Conservation (phyloP, 1,140 invertebrate species). For the Ostrea denselamellosa region DNA sequence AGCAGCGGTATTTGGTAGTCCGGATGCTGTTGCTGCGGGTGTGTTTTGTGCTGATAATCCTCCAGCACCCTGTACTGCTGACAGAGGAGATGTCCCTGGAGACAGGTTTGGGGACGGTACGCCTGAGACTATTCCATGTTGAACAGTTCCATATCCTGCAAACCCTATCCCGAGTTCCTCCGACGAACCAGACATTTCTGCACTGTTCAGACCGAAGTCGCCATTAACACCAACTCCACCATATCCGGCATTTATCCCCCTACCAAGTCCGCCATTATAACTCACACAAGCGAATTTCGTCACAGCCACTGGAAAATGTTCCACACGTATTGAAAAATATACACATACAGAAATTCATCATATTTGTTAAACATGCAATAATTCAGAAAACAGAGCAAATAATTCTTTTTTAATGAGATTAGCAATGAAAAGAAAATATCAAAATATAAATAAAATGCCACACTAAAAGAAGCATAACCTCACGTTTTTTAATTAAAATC, state of each 20-base stretch:
- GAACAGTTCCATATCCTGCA: not conserved
- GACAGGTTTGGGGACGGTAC: not conserved
- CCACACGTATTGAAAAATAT: not conserved
- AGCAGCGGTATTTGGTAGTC: not conserved
- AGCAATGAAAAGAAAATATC: not conserved
- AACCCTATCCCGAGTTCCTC: slow-evolving; percentile 3
- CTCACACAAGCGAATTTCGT: slow-evolving; percentile 45
- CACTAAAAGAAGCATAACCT: too few species aligned
- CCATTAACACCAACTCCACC: not conserved
- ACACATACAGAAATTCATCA: not conserved
- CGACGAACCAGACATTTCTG: not conserved
- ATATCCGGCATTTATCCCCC: not conserved
- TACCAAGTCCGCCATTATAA: not conserved
- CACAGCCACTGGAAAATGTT: slow-evolving; percentile 28
- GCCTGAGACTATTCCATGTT: not conserved
- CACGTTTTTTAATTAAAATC: too few species aligned
- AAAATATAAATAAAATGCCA: not conserved
- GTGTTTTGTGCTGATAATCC: not conserved
- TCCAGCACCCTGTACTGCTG: not conserved
- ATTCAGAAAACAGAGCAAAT: not conserved
- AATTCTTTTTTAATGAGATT: not conserved
- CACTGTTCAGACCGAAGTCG: not conserved
- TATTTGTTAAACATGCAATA: not conserved
- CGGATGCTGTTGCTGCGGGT: not conserved
- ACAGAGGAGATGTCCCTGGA: not conserved